Evolutionary conservation across 2,888 invertebrate genomes (phyloP), one percentile per base, ranked within the genome.

Genomic region (Deilephila porcellus): DNA sequence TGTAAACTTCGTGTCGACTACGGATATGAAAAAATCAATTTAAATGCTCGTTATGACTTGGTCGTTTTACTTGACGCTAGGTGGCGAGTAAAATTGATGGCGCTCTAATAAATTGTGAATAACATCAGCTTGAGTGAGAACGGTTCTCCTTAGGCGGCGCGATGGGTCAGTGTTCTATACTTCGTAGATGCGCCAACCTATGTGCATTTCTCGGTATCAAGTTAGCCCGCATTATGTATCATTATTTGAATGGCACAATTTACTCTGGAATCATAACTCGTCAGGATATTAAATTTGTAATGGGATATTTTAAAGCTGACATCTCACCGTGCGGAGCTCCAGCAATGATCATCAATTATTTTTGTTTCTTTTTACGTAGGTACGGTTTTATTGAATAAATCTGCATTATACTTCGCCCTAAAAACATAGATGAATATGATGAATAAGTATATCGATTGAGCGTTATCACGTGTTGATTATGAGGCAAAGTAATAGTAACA

Each of bases 221-320:
- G 84, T 85, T 85, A 86, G 79, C 90, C 87, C 87, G 89, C 90
- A 93, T 94, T 93, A 93, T 88, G 90, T 90, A 86, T 92, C 91
- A 93, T 93, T 93, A 93, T 89, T 88, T 86, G 89, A 93, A 93
- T 93, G 91, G 91, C 89, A 92, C 90, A 91, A 92, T 92, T 92
- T 92, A 87, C 89, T 89, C 83, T 74, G 78, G 85, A 90, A 90
- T 90, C 89, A 89, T 90, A 91, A 88, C 88, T 89, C 85, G 85
- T 82, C 77, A 80, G 82, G 86, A 87, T 90, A 91, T 91, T 89
- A 91, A 90, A 90, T 89, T 90, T 85, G 87, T 88, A 90, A 91
- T 92, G 89, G 88, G 84, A 88, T 90, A 88, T 89, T 91, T 90
- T 88, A 67, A 85, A 85, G 81, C 85, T 67, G 52, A 86, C 85